Conservation (phyloP, 2,797 vertebrate genomes). For the Spinus olivaceus region DNA sequence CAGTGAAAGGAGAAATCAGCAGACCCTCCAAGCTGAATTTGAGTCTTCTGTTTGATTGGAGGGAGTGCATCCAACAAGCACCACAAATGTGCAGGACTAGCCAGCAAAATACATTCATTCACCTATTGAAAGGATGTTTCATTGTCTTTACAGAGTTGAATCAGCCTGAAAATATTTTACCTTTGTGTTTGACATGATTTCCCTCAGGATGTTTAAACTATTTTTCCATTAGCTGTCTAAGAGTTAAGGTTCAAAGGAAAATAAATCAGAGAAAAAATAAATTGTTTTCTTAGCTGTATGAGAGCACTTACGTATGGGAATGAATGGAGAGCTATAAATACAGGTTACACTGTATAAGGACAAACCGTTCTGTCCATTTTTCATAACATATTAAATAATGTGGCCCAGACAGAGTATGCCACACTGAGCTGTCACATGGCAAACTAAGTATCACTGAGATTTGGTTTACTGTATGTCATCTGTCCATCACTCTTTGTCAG, state of each 20-base stretch:
- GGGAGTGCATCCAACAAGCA: background rate
- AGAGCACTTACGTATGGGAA: background rate
- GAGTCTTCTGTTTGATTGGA: background rate
- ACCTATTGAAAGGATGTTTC: slow-evolving; percentile 11
- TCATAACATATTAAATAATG: background rate
- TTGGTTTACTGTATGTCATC: background rate
- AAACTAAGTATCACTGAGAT: background rate
- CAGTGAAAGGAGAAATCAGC: background rate
- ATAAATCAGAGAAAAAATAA: slow-evolving; percentile 29
- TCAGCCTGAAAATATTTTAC: slow-evolving; percentile 31
- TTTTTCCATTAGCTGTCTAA: slow-evolving; percentile 32
- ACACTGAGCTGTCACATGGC: background rate
- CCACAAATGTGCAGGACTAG: background rate
- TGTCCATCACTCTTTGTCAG: background rate
- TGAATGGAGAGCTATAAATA: background rate
- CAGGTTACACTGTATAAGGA: background rate
- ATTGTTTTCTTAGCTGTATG: background rate
- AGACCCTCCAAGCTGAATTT: slow-evolving; percentile 36
- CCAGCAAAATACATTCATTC: background rate
- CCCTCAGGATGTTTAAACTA: slow-evolving; percentile 10
- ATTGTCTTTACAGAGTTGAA: background rate
- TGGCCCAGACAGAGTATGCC: background rate
- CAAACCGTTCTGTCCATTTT: background rate
- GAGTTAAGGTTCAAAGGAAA: slow-evolving; percentile 21
- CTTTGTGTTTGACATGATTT: background rate